Percentiles rank a stretch among this genome's conserved stretches.
phyloP scores from a whole-genome alignment of 2,113 vertebrate genomes.

The Lepisosteus osseus region DNA sequence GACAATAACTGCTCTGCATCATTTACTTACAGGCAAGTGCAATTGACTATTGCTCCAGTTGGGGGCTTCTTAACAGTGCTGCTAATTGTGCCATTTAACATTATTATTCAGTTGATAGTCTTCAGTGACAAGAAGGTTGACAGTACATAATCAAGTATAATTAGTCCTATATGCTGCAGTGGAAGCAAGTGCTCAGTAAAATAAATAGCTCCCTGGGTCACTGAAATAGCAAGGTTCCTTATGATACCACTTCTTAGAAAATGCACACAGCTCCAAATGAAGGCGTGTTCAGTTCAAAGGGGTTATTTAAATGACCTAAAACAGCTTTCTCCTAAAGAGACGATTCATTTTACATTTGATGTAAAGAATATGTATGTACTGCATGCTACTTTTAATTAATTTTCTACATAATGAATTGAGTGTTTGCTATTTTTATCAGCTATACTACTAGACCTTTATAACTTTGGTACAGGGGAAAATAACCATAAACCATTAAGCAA shows the following conservation, averaged over 20 bases:
- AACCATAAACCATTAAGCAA: too few relatives aligned
- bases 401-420: too few relatives aligned
- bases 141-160: conserved; percentile 14
- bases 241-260: too few relatives aligned
- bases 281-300: background rate
- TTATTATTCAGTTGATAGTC: background rate
- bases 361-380: background rate
- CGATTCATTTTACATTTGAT: background rate
- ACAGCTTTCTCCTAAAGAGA: background rate
- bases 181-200: background rate
- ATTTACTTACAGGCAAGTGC: background rate
- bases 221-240: background rate
- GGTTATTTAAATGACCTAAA: background rate
- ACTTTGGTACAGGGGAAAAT: too few relatives aligned
- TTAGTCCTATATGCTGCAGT: conserved; percentile 2
- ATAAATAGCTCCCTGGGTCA: conserved; percentile 8
- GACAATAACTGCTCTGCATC: background rate
- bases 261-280: background rate
- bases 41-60: background rate
- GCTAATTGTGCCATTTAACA: conserved; percentile 1
- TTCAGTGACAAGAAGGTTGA: background rate
- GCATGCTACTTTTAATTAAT: too few relatives aligned
- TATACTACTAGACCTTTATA: too few relatives aligned
- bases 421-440: too few relatives aligned
- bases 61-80: background rate